Evolutionary conservation across 2,113 vertebrate genomes (phyloP).

Genomic region (Mesoclemmys tuberculata): DNA sequence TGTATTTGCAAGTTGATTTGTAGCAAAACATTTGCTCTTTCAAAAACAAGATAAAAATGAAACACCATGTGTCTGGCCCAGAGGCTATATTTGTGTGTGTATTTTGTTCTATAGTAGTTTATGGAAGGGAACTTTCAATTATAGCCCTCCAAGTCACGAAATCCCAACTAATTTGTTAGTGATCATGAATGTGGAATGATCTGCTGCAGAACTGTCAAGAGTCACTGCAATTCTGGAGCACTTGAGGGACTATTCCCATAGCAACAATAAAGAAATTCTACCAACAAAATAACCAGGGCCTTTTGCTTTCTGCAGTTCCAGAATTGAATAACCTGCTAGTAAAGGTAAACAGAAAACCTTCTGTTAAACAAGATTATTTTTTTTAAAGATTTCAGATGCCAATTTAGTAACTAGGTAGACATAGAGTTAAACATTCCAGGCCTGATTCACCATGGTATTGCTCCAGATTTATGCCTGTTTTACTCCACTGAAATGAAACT

Average conservation of each 20-base stretch:
- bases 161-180: background rate
- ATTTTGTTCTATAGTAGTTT: background rate
- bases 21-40: background rate
- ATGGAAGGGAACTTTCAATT: background rate
- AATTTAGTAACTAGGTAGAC: accelerated
- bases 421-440: background rate
- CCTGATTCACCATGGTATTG: background rate
- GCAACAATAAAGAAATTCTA: constrained; percentile 21
- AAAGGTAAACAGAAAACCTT: background rate
- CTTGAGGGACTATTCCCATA: constrained; percentile 34
- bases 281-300: background rate
- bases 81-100: background rate
- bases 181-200: background rate
- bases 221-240: background rate
- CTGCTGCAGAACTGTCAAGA: constrained; percentile 6
- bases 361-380: background rate
- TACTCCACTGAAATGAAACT: background rate
- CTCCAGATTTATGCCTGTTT: background rate
- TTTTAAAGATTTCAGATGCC: background rate
- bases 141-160: constrained; percentile 21
- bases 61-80: background rate
- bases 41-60: background rate
- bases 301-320: background rate
- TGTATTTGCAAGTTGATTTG: constrained; percentile 18
- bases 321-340: constrained; percentile 12